phyloP scores from a whole-genome alignment of 2,888 invertebrate genomes.

The Yponomeuta evonymella region DNA sequence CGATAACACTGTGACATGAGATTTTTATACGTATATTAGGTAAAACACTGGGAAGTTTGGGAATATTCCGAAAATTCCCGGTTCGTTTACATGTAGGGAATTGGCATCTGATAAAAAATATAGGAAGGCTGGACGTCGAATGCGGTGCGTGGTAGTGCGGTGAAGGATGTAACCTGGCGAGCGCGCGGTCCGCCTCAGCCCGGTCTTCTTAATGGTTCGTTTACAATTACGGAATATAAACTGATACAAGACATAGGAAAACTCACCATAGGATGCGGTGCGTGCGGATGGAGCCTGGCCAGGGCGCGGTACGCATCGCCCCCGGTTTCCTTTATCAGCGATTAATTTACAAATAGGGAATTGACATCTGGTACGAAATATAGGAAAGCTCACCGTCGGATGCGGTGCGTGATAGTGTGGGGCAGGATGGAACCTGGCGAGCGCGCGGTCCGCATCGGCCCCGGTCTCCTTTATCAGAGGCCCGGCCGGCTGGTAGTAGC shows the following conservation, averaged over 20 bases:
- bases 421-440: constrained; percentile 59
- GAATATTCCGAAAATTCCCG: too few species aligned
- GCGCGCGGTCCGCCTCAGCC: too few species aligned
- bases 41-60: too few species aligned
- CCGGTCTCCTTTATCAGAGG: constrained; percentile 84
- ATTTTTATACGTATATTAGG: too few species aligned
- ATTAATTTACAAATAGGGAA: background rate
- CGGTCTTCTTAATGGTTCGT: too few species aligned
- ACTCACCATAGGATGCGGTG: background rate
- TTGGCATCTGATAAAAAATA: too few species aligned
- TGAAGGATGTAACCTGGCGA: too few species aligned
- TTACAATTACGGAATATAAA: background rate
- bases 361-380: background rate
- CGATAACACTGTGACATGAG: too few species aligned
- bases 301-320: constrained; percentile 67
- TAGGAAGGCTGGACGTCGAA: too few species aligned
- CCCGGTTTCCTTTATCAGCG: constrained; percentile 79
- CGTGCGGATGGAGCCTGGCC: constrained; percentile 55
- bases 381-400: background rate
- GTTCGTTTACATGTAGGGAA: too few species aligned
- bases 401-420: constrained; percentile 22
- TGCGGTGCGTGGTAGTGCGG: too few species aligned
- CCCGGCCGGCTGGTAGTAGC: constrained; percentile 94
- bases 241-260: background rate
- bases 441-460: constrained; percentile 67